Percentiles rank a stretch among this genome's conserved stretches.
Evolutionary conservation across 2,888 invertebrate genomes (phyloP).

Genomic region (Agrotis clavis): DNA sequence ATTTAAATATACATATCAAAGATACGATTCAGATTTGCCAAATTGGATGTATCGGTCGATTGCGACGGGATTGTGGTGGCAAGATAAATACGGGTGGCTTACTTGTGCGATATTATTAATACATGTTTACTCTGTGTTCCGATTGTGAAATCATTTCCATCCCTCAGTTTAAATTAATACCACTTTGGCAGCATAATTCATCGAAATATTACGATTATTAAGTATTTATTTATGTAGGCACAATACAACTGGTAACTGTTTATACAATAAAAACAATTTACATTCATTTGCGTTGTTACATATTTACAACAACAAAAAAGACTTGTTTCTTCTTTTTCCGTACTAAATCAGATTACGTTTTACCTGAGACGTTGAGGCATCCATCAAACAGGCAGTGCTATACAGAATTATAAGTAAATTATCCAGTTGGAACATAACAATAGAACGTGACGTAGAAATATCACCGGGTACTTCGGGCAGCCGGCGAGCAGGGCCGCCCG

Average conservation of each 20-base stretch:
- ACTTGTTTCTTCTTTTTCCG: slow-evolving; percentile 4
- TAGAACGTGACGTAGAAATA: slow-evolving; percentile 80
- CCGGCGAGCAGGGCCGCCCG: slow-evolving; percentile 52
- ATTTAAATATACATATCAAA: slow-evolving; percentile 47
- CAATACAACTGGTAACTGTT: slow-evolving; percentile 19
- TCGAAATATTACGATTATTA: slow-evolving; percentile 11
- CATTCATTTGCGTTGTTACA: slow-evolving; percentile 20
- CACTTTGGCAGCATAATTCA: slow-evolving; percentile 19
- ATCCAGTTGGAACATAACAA: slow-evolving; percentile 70
- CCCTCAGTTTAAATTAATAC: slow-evolving; percentile 39
- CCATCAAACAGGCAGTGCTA: slow-evolving; percentile 51
- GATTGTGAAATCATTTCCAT: slow-evolving; percentile 36
- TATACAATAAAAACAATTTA: slow-evolving; percentile 22
- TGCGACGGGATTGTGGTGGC: slow-evolving; percentile 34
- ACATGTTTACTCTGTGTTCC: slow-evolving; percentile 41
- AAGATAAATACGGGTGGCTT: slow-evolving; percentile 42
- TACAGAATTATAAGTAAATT: slow-evolving; percentile 69
- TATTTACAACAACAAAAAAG: slow-evolving; percentile 14
- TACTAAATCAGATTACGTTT: slow-evolving; percentile 39
- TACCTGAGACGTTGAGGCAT: slow-evolving; percentile 44
- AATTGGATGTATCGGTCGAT: slow-evolving; percentile 42
- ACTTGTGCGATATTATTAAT: slow-evolving; percentile 34
- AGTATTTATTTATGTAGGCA: slow-evolving; percentile 10
- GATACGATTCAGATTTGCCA: slow-evolving; percentile 31
- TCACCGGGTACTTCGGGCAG: slow-evolving; percentile 70